phyloP scores from a whole-genome alignment of 2,797 vertebrate genomes.

The Arnoldichthys spilopterus region DNA sequence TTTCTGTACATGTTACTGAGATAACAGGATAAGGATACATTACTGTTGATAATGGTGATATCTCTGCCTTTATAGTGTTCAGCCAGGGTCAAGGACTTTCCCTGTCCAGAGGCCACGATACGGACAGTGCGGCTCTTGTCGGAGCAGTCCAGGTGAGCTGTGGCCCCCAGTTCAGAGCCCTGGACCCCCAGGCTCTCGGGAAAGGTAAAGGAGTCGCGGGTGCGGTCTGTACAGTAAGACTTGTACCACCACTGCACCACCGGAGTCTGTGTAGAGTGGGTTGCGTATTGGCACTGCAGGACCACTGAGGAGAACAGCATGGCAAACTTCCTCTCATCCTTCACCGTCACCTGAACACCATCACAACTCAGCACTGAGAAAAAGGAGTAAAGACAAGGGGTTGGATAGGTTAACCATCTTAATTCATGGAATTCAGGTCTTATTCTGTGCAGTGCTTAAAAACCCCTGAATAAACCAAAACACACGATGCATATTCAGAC shows the following conservation, averaged over 20 bases:
- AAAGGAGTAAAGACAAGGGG: background rate
- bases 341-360: constrained; percentile 87
- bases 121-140: constrained; percentile 92
- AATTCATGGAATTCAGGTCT: background rate
- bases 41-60: constrained; percentile 93
- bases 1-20: background rate
- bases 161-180: constrained; percentile 79
- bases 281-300: constrained; percentile 92
- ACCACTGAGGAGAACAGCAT: constrained; percentile 95
- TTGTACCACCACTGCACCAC: constrained; percentile 98
- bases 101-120: constrained; percentile 91
- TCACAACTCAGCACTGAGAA: constrained; percentile 69
- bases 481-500: background rate
- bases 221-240: constrained; percentile 93
- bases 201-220: constrained; percentile 85
- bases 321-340: constrained; percentile 86
- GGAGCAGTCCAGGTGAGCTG: constrained; percentile 87
- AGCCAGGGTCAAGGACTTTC: constrained; percentile 86
- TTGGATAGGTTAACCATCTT: background rate
- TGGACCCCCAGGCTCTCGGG: constrained; percentile 73
- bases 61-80: constrained; percentile 96
- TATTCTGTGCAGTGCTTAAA: background rate
- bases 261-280: constrained; percentile 84
- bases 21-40: constrained; percentile 47
- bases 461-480: constrained; percentile 17